phyloP scores from a whole-genome alignment of 2,797 vertebrate genomes.

The Myotis myotis region DNA sequence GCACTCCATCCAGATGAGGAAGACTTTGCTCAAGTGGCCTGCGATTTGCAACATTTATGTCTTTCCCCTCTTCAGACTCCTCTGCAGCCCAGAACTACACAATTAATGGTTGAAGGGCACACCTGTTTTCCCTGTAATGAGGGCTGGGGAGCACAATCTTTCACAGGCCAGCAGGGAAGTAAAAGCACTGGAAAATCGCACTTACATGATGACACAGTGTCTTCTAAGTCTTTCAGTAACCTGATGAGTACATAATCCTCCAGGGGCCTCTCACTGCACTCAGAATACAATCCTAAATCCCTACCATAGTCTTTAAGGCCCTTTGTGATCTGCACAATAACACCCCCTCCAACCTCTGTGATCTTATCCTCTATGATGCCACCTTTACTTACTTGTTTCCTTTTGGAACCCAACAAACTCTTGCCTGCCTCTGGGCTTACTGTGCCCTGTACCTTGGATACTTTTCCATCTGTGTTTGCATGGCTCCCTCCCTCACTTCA shows the following conservation, averaged over 20 bases:
- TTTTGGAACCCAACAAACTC: too few relatives aligned
- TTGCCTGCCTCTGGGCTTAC: not conserved
- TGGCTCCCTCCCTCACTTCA: not conserved
- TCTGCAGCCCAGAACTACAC: not conserved
- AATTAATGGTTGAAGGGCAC: not conserved
- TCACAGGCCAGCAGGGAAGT: not conserved
- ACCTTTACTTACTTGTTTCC: not conserved
- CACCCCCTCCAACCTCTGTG: not conserved
- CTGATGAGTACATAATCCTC: not conserved
- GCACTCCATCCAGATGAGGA: not conserved
- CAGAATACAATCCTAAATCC: not conserved
- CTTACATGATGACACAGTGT: not conserved
- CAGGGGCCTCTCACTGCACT: not conserved
- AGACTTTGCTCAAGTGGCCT: not conserved
- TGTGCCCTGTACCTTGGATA: not conserved
- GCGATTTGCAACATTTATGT: not conserved
- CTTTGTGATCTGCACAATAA: rapidly evolving
- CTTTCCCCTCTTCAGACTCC: not conserved
- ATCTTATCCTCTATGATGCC: not conserved
- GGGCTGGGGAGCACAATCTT: not conserved
- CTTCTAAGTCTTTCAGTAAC: not conserved
- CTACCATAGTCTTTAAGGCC: not conserved
- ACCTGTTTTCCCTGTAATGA: not conserved
- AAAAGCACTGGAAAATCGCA: not conserved
- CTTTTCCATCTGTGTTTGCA: not conserved